Evolutionary conservation across 2,797 vertebrate genomes (phyloP).

Genomic region (Gobio occitaniae): DNA sequence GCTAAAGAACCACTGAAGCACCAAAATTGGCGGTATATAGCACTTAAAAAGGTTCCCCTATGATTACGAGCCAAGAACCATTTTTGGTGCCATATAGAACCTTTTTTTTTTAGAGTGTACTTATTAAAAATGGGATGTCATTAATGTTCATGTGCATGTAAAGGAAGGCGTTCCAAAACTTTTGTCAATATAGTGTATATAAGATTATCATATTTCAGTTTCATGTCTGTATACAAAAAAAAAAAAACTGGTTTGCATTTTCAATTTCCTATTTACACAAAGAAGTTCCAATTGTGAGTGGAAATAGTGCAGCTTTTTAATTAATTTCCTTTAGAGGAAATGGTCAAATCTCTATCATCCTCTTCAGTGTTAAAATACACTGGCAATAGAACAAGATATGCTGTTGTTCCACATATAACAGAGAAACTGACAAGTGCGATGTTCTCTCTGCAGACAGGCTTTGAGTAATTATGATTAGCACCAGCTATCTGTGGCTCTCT

Average conservation of each 20-base stretch:
- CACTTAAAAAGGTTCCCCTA: too few relatives aligned
- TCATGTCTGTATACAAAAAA: too few relatives aligned
- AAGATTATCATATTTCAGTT: not conserved
- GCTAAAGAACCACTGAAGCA: too few relatives aligned
- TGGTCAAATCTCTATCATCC: conserved; percentile 69
- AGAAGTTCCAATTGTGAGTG: conserved; percentile 13
- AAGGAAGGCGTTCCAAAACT: too few relatives aligned
- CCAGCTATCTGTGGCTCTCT: conserved; percentile 68
- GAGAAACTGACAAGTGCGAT: conserved; percentile 68
- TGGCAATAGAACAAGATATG: conserved; percentile 71
- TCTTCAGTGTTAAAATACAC: conserved; percentile 69
- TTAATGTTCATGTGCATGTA: too few relatives aligned
- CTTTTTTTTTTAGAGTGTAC: too few relatives aligned
- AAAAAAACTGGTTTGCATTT: too few relatives aligned
- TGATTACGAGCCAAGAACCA: too few relatives aligned
- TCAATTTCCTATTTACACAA: too few relatives aligned
- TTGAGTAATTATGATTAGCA: conserved; percentile 78
- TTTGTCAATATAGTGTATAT: not conserved
- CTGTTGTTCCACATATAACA: conserved; percentile 73
- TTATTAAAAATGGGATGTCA: too few relatives aligned
- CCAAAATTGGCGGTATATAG: too few relatives aligned
- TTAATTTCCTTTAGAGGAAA: conserved; percentile 63
- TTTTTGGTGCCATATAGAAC: too few relatives aligned
- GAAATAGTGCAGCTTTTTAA: conserved; percentile 64
- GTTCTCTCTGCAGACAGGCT: conserved; percentile 68